These are phyloP conservation scores for Chloroceryle amazona DNA, from an alignment of 2,797 vertebrate genomes.

Conservation along the genomic window DNA sequence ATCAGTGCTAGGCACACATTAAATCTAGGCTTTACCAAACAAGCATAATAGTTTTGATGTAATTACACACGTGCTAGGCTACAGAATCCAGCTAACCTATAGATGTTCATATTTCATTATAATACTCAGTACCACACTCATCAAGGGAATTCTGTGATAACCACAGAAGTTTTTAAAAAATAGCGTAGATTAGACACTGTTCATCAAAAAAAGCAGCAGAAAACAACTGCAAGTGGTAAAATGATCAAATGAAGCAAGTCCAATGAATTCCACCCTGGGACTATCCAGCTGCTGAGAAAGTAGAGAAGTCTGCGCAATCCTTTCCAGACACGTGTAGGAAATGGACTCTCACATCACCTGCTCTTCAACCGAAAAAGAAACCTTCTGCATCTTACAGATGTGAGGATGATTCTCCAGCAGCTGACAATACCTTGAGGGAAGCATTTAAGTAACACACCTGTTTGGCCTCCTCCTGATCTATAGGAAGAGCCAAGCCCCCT, in stretches of 20 bases:
- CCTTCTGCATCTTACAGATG: neutral
- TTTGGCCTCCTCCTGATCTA: neutral
- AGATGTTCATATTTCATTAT: neutral
- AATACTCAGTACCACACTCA: neutral
- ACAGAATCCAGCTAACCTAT: neutral
- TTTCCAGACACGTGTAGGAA: conserved; percentile 1
- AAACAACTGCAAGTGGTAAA: conserved; percentile 17
- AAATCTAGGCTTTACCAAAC: conserved; percentile 9
- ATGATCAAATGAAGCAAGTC: conserved; percentile 24
- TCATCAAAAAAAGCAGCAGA: conserved; percentile 15
- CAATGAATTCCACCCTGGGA: neutral
- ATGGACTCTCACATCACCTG: neutral
- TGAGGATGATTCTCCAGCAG: neutral
- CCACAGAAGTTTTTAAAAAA: neutral
- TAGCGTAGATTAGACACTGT: neutral
- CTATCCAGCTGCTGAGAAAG: neutral
- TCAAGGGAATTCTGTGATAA: neutral
- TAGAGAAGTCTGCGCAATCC: neutral
- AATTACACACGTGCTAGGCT: neutral
- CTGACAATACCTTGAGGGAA: conserved; percentile 23
- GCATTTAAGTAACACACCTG: conserved; percentile 4
- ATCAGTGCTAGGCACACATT: neutral
- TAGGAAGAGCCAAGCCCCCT: neutral
- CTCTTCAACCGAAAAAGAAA: neutral
- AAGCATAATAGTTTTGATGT: neutral